A percentile compares a stretch with the other conserved stretches of the same genome.
Evolutionary conservation across 2,113 vertebrate species (phyloP).

Genomic region (Isichthys henryi): DNA sequence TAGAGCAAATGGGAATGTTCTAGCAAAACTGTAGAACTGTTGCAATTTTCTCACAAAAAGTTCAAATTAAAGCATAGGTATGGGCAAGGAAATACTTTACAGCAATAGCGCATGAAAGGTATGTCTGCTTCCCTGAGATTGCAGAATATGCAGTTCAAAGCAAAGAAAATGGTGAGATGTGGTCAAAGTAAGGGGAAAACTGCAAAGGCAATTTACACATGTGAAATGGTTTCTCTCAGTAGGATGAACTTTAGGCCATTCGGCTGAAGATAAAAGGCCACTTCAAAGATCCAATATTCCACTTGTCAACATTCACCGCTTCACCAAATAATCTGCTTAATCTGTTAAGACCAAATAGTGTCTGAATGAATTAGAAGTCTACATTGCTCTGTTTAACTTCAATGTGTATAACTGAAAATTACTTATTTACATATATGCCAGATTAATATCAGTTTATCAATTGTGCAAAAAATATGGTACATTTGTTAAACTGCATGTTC

Average conservation of each 20-base stretch:
- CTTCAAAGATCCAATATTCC: slow-evolving; percentile 16
- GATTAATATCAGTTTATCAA: not conserved
- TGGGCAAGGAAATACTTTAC: not conserved
- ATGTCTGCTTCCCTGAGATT: not conserved
- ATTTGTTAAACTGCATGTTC: not conserved
- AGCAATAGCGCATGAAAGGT: not conserved
- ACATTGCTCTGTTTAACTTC: not conserved
- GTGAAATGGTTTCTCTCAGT: slow-evolving; percentile 3
- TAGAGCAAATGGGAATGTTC: not conserved
- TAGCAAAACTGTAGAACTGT: not conserved
- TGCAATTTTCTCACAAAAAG: not conserved
- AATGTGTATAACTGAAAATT: not conserved
- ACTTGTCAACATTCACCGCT: not conserved
- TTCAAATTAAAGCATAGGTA: not conserved
- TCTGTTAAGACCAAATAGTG: not conserved
- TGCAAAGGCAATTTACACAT: not conserved
- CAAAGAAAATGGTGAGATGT: not conserved
- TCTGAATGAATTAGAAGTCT: not conserved
- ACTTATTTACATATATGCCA: not conserved
- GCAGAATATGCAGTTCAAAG: slow-evolving; percentile 12
- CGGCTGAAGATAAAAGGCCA: not conserved
- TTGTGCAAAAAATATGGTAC: not conserved
- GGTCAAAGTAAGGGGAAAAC: not conserved
- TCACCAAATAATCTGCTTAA: slow-evolving; percentile 15
- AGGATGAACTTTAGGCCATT: slow-evolving; percentile 12